A percentile compares a stretch with the other conserved stretches of the same genome.
Evolutionary conservation across 2,113 vertebrate species (phyloP).

Genomic region (Strigops habroptila): DNA sequence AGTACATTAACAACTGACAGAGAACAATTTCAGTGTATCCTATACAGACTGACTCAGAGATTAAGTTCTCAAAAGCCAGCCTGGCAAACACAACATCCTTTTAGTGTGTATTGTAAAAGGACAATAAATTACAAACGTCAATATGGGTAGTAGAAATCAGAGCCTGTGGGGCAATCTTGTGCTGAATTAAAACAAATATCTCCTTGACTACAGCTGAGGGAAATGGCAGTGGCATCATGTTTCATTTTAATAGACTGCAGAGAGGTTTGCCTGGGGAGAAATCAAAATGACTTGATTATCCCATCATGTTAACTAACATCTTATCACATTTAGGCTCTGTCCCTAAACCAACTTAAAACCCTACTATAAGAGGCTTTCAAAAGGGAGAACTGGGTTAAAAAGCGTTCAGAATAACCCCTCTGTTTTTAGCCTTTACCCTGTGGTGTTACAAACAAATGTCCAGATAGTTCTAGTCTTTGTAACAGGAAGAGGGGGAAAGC

Average conservation of each 20-base stretch:
- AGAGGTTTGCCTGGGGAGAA: slow-evolving; percentile 40
- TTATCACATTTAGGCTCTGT: background rate
- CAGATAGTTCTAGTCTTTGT: background rate
- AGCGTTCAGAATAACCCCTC: background rate
- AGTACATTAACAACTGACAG: background rate
- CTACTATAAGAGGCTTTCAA: background rate
- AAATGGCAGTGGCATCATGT: slow-evolving; percentile 3
- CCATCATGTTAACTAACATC: slow-evolving; percentile 39
- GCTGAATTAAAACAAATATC: slow-evolving; percentile 50
- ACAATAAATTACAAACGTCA: slow-evolving; percentile 27
- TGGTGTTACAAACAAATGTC: background rate
- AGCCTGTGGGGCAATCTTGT: slow-evolving; percentile 23
- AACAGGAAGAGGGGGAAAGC: background rate
- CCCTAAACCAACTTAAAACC: slow-evolving; percentile 7
- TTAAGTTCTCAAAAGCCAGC: background rate
- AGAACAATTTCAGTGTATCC: background rate
- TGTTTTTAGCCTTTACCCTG: background rate
- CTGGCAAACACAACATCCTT: background rate
- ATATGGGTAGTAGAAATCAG: slow-evolving; percentile 2
- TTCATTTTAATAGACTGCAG: slow-evolving; percentile 63
- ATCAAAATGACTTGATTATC: slow-evolving; percentile 52
- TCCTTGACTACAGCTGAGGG: slow-evolving; percentile 18
- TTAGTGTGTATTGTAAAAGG: background rate
- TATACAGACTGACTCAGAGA: background rate
- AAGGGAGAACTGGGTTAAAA: background rate